These are phyloP conservation scores for Gadus chalcogrammus DNA, from an alignment of 2,113 vertebrate species.

Conservation along the genomic window DNA sequence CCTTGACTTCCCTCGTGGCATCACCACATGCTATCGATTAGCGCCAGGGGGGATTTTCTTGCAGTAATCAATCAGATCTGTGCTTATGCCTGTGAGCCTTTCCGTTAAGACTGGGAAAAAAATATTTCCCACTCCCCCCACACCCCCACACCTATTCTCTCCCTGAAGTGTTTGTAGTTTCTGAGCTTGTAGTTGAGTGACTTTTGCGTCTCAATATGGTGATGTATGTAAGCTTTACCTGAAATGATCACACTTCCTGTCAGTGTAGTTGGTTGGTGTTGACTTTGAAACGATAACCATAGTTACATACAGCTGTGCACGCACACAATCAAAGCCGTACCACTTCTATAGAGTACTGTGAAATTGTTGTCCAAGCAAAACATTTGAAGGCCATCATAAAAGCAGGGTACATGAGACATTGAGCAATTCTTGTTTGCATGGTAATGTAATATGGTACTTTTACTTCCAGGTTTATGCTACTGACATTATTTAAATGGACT, in stretches of 20 bases:
- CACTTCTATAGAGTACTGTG: too few species aligned
- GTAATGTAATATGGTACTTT: not conserved
- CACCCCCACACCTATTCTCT: not conserved
- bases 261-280: not conserved
- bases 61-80: slow-evolving; percentile 23
- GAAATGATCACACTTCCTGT: not conserved
- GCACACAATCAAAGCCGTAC: not conserved
- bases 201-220: slow-evolving; percentile 47
- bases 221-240: slow-evolving; percentile 10
- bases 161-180: not conserved
- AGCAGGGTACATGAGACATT: too few species aligned
- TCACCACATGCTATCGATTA: slow-evolving; percentile 49
- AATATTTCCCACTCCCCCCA: not conserved
- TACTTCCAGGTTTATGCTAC: not conserved
- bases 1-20: slow-evolving; percentile 38
- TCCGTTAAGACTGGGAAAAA: not conserved
- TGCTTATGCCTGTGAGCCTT: slow-evolving; percentile 15
- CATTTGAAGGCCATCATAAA: too few species aligned
- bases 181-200: slow-evolving; percentile 32
- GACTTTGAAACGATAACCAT: not conserved
- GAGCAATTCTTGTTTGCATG: too few species aligned
- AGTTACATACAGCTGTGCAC: not conserved
- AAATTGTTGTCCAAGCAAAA: too few species aligned
- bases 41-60: slow-evolving; percentile 29
- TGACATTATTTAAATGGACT: slow-evolving; percentile 3